Conservation (phyloP, 2,797 vertebrate genomes). For the Distichodus sexfasciatus region DNA sequence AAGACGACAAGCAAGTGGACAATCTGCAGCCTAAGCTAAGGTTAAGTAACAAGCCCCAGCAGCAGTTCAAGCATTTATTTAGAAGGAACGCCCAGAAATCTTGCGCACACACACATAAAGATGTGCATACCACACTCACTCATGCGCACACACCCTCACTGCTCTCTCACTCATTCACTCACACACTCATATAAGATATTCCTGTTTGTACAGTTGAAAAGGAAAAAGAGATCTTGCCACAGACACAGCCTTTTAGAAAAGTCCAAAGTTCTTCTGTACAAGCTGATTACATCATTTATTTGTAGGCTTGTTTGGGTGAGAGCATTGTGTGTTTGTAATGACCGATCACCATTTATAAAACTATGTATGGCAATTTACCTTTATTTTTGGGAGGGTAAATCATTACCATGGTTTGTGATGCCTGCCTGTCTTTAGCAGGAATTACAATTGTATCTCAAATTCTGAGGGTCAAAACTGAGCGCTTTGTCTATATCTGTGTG, state of each 20-base stretch:
- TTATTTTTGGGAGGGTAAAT: not conserved
- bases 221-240: constrained; percentile 3
- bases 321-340: constrained; percentile 13
- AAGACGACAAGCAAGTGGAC: constrained; percentile 10
- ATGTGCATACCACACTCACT: not conserved
- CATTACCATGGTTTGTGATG: constrained; percentile 54
- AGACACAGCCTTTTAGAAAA: constrained; percentile 18
- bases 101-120: constrained; percentile 4
- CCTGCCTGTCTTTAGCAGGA: constrained; percentile 17
- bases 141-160: not conserved
- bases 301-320: constrained; percentile 30
- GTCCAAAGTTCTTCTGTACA: constrained; percentile 17
- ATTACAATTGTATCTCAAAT: constrained; percentile 25
- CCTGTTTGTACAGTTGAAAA: constrained; percentile 15
- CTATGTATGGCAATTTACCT: constrained; percentile 18
- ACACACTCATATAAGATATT: constrained; percentile 13
- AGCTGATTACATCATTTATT: constrained; percentile 30
- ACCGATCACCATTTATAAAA: constrained; percentile 1
- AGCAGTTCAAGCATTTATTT: constrained; percentile 42
- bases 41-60: constrained; percentile 19
- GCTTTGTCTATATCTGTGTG: not conserved
- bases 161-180: not conserved
- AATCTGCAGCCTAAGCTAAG: constrained; percentile 28
- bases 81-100: constrained; percentile 17
- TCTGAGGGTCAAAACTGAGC: constrained; percentile 12